A percentile compares a stretch with the other conserved stretches of the same genome.
phyloP scores from a whole-genome alignment of 2,113 vertebrate genomes.

The Atlantisia rogersi region DNA sequence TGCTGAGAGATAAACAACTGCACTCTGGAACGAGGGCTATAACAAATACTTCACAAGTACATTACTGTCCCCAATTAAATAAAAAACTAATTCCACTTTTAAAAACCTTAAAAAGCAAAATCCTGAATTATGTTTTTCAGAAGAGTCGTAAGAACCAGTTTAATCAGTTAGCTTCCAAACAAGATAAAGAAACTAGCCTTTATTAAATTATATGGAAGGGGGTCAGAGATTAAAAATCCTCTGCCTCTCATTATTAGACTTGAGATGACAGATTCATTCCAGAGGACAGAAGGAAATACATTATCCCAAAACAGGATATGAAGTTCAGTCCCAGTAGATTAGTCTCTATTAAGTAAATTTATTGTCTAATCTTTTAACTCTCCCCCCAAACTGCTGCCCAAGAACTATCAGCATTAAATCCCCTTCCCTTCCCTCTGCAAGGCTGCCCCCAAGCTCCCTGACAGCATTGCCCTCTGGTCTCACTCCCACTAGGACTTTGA shows the following conservation, averaged over 20 bases:
- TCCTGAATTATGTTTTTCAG: not conserved
- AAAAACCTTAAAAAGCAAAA: not conserved
- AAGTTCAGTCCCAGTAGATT: conserved; percentile 80
- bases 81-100: not conserved
- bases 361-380: conserved; percentile 82
- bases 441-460: not conserved
- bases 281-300: conserved; percentile 83
- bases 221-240: conserved; percentile 83
- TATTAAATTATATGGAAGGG: conserved; percentile 78
- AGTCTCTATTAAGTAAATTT: conserved; percentile 83
- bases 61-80: not conserved
- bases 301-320: conserved; percentile 86
- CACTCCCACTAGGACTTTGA: not conserved
- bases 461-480: not conserved
- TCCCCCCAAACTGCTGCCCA: conserved; percentile 68
- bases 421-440: not conserved
- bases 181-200: conserved; percentile 74
- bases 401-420: conserved; percentile 42
- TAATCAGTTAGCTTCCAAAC: conserved; percentile 63
- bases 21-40: not conserved
- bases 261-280: conserved; percentile 83
- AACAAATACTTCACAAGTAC: not conserved
- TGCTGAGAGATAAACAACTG: not conserved
- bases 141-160: conserved; percentile 6
- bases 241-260: conserved; percentile 83